Base-by-base conservation (phyloP, 2,113 vertebrate genomes). In the Cyphomyrus plagiostoma region DNA sequence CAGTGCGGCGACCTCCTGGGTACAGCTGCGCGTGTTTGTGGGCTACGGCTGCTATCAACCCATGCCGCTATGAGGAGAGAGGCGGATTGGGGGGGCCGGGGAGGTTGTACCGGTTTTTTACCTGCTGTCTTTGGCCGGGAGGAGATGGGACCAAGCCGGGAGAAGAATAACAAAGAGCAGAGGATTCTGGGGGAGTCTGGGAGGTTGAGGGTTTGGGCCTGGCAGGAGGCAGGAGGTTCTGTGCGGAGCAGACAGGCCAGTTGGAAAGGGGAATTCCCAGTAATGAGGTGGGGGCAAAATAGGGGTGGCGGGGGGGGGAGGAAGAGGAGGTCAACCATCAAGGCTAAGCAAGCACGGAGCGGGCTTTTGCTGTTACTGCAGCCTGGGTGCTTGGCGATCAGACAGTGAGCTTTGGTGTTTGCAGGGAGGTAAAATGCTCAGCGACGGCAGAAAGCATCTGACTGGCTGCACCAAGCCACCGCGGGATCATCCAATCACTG, bases 151-250 rank as follows among this genome's bases (percentile, higher is more conserved):
- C 90, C 87, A 92, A 85, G 87, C 77, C 66, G 90, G 13, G 3
- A 88, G 88, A 74, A 89, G 84, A 93, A 92, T 95, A 93, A 95
- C 94, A 91, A 92, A 93, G 10, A 93, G 91, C 91, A 94, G 93
- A 89, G 92, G 95, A 93, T 91, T 94, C 95, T 92, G 94, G 93
- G 95, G 93, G 91, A 66, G 91, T 56, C 58, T 90, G 94, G 91
- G 91, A 90, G 94, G 93, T 94, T 93, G 94, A 52, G 94, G 94
- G 91, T 87, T 90, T 88, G 91, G 94, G 92, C 89, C 92, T 93
- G 94, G 93, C 86, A 93, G 94, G 92, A 87, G 93, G 93, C 46
- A 95, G 93, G 88, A 95, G 94, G 94, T 94, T 95, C 96, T 97
- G 95, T 94, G 91, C 89, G 92, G 92, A 95, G 95, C 90, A 95